Percentiles rank a stretch among this genome's conserved stretches.
Evolutionary conservation across 2,888 invertebrate species (phyloP).

Genomic region (Megaustenia siamemsis): DNA sequence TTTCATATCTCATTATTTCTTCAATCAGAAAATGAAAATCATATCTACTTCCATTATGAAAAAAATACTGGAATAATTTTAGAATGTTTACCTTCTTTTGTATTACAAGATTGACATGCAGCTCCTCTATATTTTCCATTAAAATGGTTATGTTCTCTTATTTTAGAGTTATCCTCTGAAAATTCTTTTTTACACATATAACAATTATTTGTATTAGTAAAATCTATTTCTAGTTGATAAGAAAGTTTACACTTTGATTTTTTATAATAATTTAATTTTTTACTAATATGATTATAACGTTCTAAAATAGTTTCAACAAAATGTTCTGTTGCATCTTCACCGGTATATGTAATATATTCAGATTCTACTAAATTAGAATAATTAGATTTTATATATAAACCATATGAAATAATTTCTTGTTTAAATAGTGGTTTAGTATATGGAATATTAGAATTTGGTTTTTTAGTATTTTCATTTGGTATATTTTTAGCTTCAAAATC

Average conservation of each 20-base stretch:
- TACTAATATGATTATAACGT: background rate
- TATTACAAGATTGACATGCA: constrained; percentile 56
- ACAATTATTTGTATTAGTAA: background rate
- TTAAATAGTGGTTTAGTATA: constrained; percentile 15
- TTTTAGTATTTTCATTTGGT: too few relatives aligned
- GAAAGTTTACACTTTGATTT: background rate
- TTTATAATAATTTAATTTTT: background rate
- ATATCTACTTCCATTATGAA: constrained; percentile 55
- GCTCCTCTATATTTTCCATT: constrained; percentile 39
- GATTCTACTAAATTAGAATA: background rate
- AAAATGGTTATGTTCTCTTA: constrained; percentile 46
- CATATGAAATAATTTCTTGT: constrained; percentile 30
- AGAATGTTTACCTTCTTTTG: constrained; percentile 53
- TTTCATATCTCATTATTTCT: constrained; percentile 50
- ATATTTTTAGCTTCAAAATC: too few relatives aligned
- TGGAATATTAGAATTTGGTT: constrained; percentile 16
- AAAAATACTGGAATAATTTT: constrained; percentile 55
- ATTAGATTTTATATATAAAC: constrained; percentile 33
- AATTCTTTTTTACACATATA: background rate
- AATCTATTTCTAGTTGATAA: background rate
- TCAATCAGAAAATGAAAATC: constrained; percentile 57
- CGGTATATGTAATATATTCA: background rate
- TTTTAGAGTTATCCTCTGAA: background rate
- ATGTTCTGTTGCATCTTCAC: constrained; percentile 10
- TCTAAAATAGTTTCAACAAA: background rate